Evolutionary conservation across 2,888 invertebrate species (phyloP).

Genomic region (Chromoteleia sp.): DNA sequence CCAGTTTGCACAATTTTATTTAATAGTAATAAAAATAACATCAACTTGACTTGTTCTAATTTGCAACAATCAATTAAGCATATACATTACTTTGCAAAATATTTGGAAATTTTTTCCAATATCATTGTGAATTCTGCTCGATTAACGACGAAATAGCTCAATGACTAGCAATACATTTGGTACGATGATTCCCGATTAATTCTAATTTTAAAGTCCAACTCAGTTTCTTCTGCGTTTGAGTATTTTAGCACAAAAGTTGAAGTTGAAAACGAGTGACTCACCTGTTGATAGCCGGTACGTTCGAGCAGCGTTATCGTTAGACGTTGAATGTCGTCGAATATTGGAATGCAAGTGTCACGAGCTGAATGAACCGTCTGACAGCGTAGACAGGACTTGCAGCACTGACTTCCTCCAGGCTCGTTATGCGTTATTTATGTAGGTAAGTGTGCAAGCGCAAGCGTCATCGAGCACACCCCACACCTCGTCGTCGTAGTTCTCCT

Average conservation of each 20-base stretch:
- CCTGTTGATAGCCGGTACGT: slow-evolving; percentile 64
- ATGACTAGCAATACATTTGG: too few species aligned
- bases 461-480: slow-evolving; percentile 72
- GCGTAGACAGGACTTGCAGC: slow-evolving; percentile 75
- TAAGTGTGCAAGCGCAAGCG: slow-evolving; percentile 78
- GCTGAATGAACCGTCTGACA: slow-evolving; percentile 56
- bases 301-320: slow-evolving; percentile 31
- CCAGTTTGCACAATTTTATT: too few species aligned
- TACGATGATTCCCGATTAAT: too few species aligned
- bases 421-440: slow-evolving; percentile 80
- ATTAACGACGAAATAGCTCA: too few species aligned
- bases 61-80: too few species aligned
- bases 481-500: slow-evolving; percentile 52
- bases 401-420: slow-evolving; percentile 77
- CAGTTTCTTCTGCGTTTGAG: too few species aligned
- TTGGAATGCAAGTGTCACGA: slow-evolving; percentile 48
- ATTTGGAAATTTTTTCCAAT: too few species aligned
- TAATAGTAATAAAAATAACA: too few species aligned
- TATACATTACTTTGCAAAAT: too few species aligned
- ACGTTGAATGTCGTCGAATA: slow-evolving; percentile 12
- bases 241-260: background rate
- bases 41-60: too few species aligned
- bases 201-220: too few species aligned
- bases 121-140: too few species aligned
- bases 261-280: slow-evolving; percentile 38